Conservation (phyloP, 2,113 vertebrate genomes). For the Microcebus tavaratra region DNA sequence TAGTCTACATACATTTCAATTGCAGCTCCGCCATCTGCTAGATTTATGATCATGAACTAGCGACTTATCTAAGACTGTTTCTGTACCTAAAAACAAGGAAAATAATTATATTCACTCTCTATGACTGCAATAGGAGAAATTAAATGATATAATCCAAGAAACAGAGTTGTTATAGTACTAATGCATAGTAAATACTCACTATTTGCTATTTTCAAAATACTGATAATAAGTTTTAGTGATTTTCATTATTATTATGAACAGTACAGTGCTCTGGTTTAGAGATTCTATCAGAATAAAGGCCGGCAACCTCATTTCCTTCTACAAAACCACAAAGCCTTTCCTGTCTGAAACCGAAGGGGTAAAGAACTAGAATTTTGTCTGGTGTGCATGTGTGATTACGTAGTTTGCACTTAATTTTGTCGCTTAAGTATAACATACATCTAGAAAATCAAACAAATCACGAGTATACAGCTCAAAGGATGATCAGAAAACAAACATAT, state of each 20-base stretch:
- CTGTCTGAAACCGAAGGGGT: background rate
- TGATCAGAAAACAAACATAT: background rate
- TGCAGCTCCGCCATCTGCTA: too few relatives aligned
- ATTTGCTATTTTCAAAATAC: background rate
- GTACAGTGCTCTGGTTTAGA: background rate
- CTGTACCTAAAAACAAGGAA: background rate
- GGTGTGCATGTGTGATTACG: fast-evolving
- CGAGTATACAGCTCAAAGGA: background rate
- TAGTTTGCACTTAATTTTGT: background rate
- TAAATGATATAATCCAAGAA: background rate
- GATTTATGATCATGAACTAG: background rate
- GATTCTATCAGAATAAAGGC: background rate
- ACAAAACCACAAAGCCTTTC: background rate
- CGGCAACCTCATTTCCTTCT: background rate
- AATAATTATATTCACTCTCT: background rate
- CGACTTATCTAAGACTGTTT: background rate
- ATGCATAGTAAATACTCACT: background rate
- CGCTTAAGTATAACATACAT: background rate
- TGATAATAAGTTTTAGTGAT: background rate
- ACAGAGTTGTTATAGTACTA: background rate
- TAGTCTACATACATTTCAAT: background rate
- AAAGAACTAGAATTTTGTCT: background rate
- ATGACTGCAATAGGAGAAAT: background rate
- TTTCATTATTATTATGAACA: background rate
- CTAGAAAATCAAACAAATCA: background rate